A percentile compares a stretch with the other conserved stretches of the same genome.
Conservation (phyloP, 2,113 vertebrate genomes). For the Silurus meridionalis region DNA sequence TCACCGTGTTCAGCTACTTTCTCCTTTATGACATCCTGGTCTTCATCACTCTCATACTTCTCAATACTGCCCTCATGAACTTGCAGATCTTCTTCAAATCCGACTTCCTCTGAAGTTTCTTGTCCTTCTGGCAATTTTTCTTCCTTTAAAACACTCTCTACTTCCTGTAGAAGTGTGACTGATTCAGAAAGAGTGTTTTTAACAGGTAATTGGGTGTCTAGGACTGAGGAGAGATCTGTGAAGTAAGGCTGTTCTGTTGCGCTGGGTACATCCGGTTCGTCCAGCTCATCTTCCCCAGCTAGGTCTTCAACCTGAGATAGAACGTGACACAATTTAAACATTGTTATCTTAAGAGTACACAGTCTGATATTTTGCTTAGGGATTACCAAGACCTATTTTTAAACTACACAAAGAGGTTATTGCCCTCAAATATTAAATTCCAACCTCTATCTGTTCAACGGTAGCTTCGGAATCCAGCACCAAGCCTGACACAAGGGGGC, state of each 20-base stretch:
- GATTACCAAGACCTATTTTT: background rate
- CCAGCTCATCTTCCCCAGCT: background rate
- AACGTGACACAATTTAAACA: background rate
- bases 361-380: background rate
- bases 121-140: slow-evolving; percentile 42
- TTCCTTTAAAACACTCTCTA: slow-evolving; percentile 44
- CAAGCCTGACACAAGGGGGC: slow-evolving; percentile 58
- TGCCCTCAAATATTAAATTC: background rate
- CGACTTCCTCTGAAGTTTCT: background rate
- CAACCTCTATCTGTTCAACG: slow-evolving; percentile 45
- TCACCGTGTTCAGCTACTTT: slow-evolving; percentile 25
- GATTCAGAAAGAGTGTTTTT: slow-evolving; percentile 25
- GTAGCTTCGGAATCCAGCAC: slow-evolving; percentile 50
- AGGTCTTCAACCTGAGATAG: slow-evolving; percentile 7
- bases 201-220: background rate
- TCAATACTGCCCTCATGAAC: slow-evolving; percentile 8
- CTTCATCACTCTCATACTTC: slow-evolving; percentile 11
- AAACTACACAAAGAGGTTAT: background rate
- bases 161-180: slow-evolving; percentile 32
- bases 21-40: slow-evolving; percentile 30
- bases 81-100: background rate
- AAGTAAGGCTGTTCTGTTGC: background rate
- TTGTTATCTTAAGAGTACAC: slow-evolving; percentile 1
- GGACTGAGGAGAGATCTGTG: background rate
- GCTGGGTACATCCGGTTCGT: background rate